phyloP scores from a whole-genome alignment of 2,113 vertebrate species.

The Elaphurus davidianus region DNA sequence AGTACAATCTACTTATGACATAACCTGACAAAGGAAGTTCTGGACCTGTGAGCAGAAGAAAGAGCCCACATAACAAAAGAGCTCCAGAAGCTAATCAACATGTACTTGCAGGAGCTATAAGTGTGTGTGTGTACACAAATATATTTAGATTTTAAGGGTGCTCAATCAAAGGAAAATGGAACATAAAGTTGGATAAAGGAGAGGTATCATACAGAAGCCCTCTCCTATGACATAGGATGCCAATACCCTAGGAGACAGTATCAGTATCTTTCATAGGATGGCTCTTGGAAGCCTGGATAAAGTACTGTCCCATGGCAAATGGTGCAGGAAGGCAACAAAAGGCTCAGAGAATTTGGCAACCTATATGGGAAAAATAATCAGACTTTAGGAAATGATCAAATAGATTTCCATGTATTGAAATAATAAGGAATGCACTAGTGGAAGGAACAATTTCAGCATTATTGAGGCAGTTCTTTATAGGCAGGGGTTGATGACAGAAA shows the following conservation, averaged over 20 bases:
- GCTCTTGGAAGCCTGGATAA: background rate
- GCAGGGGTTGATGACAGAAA: background rate
- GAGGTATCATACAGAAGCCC: background rate
- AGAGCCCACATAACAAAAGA: background rate
- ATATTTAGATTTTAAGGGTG: background rate
- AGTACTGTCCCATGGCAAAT: background rate
- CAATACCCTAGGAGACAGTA: background rate
- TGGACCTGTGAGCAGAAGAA: background rate
- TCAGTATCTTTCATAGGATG: background rate
- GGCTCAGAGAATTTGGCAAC: background rate
- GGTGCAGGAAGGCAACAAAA: background rate
- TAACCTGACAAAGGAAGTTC: background rate
- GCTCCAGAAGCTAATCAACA: background rate
- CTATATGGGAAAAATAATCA: background rate
- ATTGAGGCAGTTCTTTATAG: background rate
- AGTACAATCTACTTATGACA: background rate
- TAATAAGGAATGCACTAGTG: background rate
- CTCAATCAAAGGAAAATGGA: background rate
- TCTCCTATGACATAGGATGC: background rate
- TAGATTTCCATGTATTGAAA: background rate
- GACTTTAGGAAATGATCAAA: background rate
- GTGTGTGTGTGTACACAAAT: background rate
- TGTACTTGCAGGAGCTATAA: background rate
- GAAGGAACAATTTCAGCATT: background rate
- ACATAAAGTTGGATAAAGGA: background rate